Base-by-base conservation (phyloP, 2,888 invertebrate genomes). In the Cryptocephalus moraei region DNA sequence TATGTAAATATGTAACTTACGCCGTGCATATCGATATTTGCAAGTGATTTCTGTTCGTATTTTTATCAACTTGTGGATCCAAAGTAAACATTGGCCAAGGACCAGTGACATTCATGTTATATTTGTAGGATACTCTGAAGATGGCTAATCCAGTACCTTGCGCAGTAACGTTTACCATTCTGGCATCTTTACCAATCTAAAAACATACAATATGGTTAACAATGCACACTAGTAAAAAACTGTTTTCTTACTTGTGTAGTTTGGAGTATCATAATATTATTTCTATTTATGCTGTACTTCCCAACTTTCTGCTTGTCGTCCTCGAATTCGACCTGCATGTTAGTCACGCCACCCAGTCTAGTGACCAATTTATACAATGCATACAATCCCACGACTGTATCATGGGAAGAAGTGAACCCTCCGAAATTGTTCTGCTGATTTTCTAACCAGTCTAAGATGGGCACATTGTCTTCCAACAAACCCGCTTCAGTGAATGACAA, bases 51-150 rank as follows among this genome's bases (percentile, higher is more conserved):
- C 78, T 77, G 52, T 85, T 83, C 1, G 89, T 86, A 54, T 84
- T 84, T 58, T 83, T 82, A 67, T 90, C 90, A 4, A 92, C 85
- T 61, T 87, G 82, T 1, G 92, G 90, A 70, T 90, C 91, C 1
- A 93, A 75, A 41, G 82, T 85, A 70, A 91, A 93, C 54, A 89
- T 75, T 3, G 93, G 91, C 80, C 87, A 88, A 33, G 88, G 84
- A 31, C 86, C 90, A 10, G 91, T 91, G 4, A 90, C 89, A 64
- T 90, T 89, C 49, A 91, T 78, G 68, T 87, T 86, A 63, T 89
- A 92, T 41, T 79, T 78, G 56, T 89, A 91, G 0, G 85, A 79
- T 13, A 94, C 78, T 60, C 88, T 85, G 40, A 87, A 77, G 48
- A 90, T 69, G 0, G 84, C 86, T 45, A 91, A 77, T 9, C 94